Base-by-base conservation (phyloP, 1,140 invertebrate species). In the Batillaria attramentaria region DNA sequence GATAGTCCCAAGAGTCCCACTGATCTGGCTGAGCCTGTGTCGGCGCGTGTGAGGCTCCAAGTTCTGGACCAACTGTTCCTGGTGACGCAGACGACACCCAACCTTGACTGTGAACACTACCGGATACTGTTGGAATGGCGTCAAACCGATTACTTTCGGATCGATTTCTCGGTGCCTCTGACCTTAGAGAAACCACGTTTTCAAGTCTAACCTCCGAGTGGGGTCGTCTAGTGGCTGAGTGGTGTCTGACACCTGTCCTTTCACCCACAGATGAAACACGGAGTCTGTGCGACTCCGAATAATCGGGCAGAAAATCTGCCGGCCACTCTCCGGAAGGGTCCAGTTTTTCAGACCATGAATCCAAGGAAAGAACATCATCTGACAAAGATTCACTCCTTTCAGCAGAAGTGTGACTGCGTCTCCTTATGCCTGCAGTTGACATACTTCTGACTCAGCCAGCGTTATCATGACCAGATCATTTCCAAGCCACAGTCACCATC, bases 341-440 rank as follows among this genome's bases (percentile, higher is more conserved):
- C 28, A 62, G 24, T 35, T 74, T 33, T 70, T 86, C 86, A 54
- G 81, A 84, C 84, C 84, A 85, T 18, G 83, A 86, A 72, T 85
- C 83, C 60, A 84, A 69, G 20, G 83, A 84, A 6, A 81, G 60
- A 20, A 86, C 76, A 54, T 85, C 84, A 31, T 84, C 82, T 72
- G 84, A 81, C n/a, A 50, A 41, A 75, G 54, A 75, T 41, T 54
- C 73, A 65, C 50, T 60, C 42, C 37, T 62, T 28, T 75, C 73
- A 8, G 54, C 62, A n/a, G 54, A 57, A 3, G 62, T 20, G 31
- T 39, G 39, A 42, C 57, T 75, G n/a, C 24, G n/a, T 8, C 33
- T 24, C 10, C 54, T 65, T 57, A 75, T 39, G 24, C 62, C 39
- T n/a, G 57, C 73, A 75, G 54, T 39, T 37, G 73, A 50, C 73